A percentile compares a stretch with the other conserved stretches of the same genome.
phyloP scores from a whole-genome alignment of 2,888 invertebrate genomes.

The Ryuthela nishihirai region DNA sequence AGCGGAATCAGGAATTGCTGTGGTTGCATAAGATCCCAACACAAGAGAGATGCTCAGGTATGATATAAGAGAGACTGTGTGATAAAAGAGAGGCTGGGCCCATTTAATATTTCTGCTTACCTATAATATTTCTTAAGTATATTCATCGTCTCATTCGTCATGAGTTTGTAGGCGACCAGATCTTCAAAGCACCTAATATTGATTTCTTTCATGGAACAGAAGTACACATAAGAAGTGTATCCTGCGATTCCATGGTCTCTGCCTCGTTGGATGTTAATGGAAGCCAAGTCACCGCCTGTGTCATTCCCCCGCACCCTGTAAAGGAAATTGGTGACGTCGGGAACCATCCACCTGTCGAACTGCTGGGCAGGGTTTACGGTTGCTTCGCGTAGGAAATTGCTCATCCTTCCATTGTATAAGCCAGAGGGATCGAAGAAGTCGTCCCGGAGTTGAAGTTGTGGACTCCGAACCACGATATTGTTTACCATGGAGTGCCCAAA shows the following conservation, averaged over 20 bases:
- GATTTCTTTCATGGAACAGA: too few species aligned
- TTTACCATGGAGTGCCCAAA: constrained; percentile 60
- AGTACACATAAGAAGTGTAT: constrained; percentile 71
- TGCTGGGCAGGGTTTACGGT: constrained; percentile 52
- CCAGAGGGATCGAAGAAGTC: constrained; percentile 19
- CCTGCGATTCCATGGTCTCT: constrained; percentile 70
- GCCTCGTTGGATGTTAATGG: constrained; percentile 73
- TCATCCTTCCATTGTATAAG: constrained; percentile 47
- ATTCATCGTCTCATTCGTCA: too few species aligned
- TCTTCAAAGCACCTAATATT: too few species aligned
- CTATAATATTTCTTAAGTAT: too few species aligned
- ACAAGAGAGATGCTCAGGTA: too few species aligned
- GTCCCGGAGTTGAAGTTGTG: constrained; percentile 51
- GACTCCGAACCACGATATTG: constrained; percentile 73
- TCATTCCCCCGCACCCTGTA: constrained; percentile 61
- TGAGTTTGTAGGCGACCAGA: too few species aligned
- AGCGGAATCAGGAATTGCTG: too few species aligned
- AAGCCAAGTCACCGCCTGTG: constrained; percentile 70
- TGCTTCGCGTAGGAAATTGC: constrained; percentile 53
- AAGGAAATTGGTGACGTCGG: not conserved
- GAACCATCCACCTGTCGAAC: constrained; percentile 47
- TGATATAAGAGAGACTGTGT: too few species aligned
- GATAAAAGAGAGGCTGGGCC: too few species aligned
- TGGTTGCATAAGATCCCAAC: too few species aligned
- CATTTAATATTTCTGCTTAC: too few species aligned